phyloP scores from a whole-genome alignment of 2,113 vertebrate species.

The Mirounga angustirostris region DNA sequence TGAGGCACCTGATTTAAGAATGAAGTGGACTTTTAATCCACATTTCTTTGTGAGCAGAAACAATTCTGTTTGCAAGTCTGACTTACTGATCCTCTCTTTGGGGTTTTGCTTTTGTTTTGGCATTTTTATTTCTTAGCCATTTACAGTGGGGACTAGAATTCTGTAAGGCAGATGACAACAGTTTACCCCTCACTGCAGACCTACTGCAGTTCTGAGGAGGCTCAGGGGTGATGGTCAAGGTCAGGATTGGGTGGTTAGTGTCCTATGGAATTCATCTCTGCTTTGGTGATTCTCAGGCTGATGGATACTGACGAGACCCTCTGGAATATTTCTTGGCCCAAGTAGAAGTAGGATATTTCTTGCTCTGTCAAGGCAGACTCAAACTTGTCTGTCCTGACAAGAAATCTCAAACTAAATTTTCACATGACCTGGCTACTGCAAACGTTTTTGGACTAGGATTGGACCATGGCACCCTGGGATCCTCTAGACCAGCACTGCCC shows the following conservation, averaged over 20 bases:
- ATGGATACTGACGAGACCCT: neutral
- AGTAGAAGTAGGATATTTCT: neutral
- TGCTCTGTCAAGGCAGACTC: neutral
- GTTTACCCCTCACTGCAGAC: neutral
- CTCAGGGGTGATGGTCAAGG: neutral
- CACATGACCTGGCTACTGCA: neutral
- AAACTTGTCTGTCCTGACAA: neutral
- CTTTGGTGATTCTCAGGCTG: neutral
- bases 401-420: neutral
- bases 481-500: neutral
- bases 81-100: neutral
- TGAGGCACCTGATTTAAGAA: neutral
- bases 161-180: neutral
- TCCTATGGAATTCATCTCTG: neutral
- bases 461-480: neutral
- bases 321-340: neutral
- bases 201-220: neutral
- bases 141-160: neutral
- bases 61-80: neutral
- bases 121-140: neutral
- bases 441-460: neutral
- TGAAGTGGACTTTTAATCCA: neutral
- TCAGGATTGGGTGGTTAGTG: neutral
- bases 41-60: neutral
- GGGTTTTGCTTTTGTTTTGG: neutral